Conservation (phyloP, 2,888 invertebrate genomes). For the Drosophila sordidula region DNA sequence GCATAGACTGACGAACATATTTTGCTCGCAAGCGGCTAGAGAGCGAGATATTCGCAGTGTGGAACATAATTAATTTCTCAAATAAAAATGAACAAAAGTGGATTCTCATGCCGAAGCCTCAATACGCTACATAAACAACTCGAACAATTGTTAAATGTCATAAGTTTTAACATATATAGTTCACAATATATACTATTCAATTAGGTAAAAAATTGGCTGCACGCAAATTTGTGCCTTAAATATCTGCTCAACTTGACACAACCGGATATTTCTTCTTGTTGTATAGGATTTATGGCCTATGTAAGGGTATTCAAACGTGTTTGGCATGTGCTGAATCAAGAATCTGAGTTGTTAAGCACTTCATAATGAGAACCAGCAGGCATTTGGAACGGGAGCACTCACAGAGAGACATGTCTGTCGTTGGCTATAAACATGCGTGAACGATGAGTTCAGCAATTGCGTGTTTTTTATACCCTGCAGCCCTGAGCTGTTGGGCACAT, state of each 20-base stretch:
- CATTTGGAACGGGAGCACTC: background rate
- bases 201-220: too few species aligned
- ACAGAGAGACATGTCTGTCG: background rate
- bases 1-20: conserved; percentile 2
- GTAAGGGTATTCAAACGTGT: conserved; percentile 11
- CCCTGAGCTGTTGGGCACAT: background rate
- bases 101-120: background rate
- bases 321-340: conserved; percentile 2
- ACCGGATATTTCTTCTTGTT: too few species aligned
- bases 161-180: too few species aligned
- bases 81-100: background rate
- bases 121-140: conserved; percentile 4
- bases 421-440: background rate
- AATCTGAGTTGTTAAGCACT: background rate
- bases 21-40: background rate
- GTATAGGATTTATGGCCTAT: background rate
- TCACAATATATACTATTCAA: too few species aligned
- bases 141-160: background rate
- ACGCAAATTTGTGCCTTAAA: too few species aligned
- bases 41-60: conserved; percentile 7
- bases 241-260: background rate
- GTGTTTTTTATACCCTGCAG: background rate
- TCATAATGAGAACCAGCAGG: background rate
- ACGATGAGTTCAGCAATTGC: background rate
- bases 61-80: conserved; percentile 15